phyloP scores from a whole-genome alignment of 1,140 invertebrate species.

The Heliothis subflexa region DNA sequence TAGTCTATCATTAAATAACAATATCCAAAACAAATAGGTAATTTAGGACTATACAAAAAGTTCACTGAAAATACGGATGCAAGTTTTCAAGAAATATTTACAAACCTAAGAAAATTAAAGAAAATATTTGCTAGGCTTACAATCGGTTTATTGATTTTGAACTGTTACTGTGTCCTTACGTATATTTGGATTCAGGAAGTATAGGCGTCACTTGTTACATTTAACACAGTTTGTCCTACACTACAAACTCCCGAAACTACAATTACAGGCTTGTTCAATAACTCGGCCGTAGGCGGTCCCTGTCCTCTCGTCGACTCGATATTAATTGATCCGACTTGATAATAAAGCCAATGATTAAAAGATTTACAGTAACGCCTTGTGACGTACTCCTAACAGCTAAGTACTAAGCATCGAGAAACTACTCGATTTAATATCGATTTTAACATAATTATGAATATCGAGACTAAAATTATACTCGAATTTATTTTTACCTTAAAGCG shows the following conservation, averaged over 20 bases:
- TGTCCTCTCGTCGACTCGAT: neutral
- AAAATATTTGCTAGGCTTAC: too few species aligned
- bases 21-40: too few species aligned
- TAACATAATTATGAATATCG: neutral
- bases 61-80: too few species aligned
- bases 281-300: slow-evolving; percentile 18
- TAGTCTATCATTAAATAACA: too few species aligned
- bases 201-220: neutral
- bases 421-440: neutral
- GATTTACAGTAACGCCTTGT: slow-evolving; percentile 37
- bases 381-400: slow-evolving; percentile 2
- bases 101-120: too few species aligned
- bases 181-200: neutral
- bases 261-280: neutral
- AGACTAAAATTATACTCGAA: neutral
- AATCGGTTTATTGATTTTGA: too few species aligned
- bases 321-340: slow-evolving; percentile 40
- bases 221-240: neutral
- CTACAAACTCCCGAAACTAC: neutral
- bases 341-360: slow-evolving; percentile 38
- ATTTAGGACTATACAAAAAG: too few species aligned
- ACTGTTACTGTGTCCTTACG: too few species aligned
- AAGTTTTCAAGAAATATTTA: too few species aligned
- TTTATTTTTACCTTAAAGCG: neutral
- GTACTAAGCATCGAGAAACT: slow-evolving; percentile 15